These are phyloP conservation scores for Diabrotica undecimpunctata DNA, from an alignment of 1,140 invertebrate genomes.

Conservation along the genomic window DNA sequence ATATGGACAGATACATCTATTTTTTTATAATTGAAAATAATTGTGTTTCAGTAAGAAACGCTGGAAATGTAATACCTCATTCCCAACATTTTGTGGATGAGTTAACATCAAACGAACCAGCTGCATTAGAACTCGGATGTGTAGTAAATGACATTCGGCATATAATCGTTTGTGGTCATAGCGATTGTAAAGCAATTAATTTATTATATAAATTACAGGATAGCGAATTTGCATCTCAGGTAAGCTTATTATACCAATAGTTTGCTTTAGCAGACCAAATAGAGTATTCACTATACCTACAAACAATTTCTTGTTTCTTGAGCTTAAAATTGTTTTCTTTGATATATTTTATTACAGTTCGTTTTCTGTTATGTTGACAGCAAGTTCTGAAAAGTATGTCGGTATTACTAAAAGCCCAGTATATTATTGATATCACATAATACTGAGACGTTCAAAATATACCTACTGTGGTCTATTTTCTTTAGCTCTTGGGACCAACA, in stretches of 20 bases:
- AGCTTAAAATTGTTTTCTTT: no score
- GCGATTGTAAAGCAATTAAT: conserved; percentile 97
- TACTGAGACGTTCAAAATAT: no score
- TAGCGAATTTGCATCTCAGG: conserved; percentile 68
- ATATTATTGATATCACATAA: no score
- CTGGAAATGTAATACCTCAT: conserved; percentile 88
- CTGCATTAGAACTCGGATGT: conserved; percentile 89
- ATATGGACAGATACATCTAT: no score
- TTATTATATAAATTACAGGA: conserved; percentile 79
- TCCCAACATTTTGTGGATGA: conserved; percentile 84
- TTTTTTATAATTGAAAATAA: no score
- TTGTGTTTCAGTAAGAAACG: conserved; percentile 76
- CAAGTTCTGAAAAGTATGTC: no score
- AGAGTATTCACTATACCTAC: neutral
- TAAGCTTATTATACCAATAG: conserved; percentile 40
- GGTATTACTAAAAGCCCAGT: no score
- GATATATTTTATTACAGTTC: no score
- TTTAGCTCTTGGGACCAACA: no score
- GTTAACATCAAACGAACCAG: conserved; percentile 87
- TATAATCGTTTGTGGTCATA: conserved; percentile 94
- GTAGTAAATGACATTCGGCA: conserved; percentile 89
- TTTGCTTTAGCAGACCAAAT: neutral
- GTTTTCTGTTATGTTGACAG: no score
- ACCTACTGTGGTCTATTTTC: no score
- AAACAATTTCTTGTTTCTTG: no score